These are phyloP conservation scores for Caenorhabditis sulstoni DNA, from an alignment of 2,888 invertebrate species.

Conservation along the genomic window DNA sequence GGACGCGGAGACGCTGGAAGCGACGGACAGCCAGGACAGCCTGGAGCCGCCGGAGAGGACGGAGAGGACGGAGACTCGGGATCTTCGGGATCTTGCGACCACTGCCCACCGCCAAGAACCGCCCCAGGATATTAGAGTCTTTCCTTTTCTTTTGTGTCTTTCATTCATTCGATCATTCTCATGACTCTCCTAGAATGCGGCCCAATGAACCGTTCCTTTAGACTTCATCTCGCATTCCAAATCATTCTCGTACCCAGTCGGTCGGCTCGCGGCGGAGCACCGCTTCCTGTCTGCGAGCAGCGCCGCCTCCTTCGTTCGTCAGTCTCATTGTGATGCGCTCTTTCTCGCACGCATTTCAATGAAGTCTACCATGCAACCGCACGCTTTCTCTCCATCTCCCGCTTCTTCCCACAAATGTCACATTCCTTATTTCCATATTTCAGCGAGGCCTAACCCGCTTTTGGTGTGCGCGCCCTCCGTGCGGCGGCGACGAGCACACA, in stretches of 20 bases:
- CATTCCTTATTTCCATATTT: constrained; percentile 61
- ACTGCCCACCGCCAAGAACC: constrained; percentile 69
- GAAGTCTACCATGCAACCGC: constrained; percentile 53
- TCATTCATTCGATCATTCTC: constrained; percentile 51
- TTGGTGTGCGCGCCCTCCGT: too few species aligned
- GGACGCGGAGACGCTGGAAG: constrained; percentile 64
- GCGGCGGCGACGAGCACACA: too few species aligned
- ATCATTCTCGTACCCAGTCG: background rate
- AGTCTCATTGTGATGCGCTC: constrained; percentile 57
- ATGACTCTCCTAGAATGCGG: constrained; percentile 39
- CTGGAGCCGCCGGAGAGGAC: constrained; percentile 61
- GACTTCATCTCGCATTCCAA: background rate
- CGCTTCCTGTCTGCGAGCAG: constrained; percentile 51
- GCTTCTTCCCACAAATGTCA: constrained; percentile 57
- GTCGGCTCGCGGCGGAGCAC: constrained; percentile 1
- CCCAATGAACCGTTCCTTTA: constrained; percentile 47
- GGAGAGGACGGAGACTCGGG: constrained; percentile 60
- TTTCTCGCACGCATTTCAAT: constrained; percentile 58
- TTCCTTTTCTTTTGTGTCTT: constrained; percentile 30
- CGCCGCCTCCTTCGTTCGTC: constrained; percentile 40
- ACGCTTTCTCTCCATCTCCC: constrained; percentile 17
- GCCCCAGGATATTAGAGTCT: constrained; percentile 66
- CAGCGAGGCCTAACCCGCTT: constrained; percentile 46
- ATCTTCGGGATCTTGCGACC: constrained; percentile 62
- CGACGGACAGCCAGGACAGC: constrained; percentile 63